Percentiles rank a stretch among this genome's conserved stretches.
These are phyloP conservation scores for Heptranchias perlo DNA, from an alignment of 2,113 vertebrate genomes.

Conservation along the genomic window DNA sequence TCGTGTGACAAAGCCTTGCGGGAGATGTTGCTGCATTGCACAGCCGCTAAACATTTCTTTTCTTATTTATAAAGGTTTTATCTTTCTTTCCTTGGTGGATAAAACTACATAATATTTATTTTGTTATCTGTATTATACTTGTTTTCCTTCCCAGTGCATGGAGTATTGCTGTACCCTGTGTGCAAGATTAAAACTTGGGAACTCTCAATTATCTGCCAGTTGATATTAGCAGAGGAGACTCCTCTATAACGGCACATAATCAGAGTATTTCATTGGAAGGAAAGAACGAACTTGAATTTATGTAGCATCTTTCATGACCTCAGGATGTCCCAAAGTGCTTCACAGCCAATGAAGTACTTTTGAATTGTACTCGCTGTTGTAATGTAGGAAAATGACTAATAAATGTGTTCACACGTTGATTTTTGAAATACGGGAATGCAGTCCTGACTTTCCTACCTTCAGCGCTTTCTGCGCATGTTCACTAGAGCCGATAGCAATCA, in stretches of 20 bases:
- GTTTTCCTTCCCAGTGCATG: not conserved
- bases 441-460: conserved; percentile 66
- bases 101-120: not conserved
- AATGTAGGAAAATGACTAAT: too few species aligned
- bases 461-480: conserved; percentile 88
- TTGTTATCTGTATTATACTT: not conserved
- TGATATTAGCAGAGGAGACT: too few species aligned
- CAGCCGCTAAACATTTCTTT: not conserved
- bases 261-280: not conserved
- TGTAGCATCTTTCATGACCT: too few species aligned
- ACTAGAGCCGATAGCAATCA: conserved; percentile 88
- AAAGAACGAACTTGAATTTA: not conserved
- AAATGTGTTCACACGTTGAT: too few species aligned
- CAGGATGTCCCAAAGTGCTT: too few species aligned
- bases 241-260: not conserved
- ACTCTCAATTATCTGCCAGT: too few species aligned
- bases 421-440: too few species aligned
- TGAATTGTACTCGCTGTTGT: too few species aligned
- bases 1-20: not conserved
- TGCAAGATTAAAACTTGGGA: too few species aligned
- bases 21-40: not conserved
- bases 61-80: not conserved
- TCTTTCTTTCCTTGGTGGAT: not conserved
- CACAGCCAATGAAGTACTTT: too few species aligned
- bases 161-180: not conserved